phyloP scores from a whole-genome alignment of 1,140 invertebrate species.

The Colletes gigas region DNA sequence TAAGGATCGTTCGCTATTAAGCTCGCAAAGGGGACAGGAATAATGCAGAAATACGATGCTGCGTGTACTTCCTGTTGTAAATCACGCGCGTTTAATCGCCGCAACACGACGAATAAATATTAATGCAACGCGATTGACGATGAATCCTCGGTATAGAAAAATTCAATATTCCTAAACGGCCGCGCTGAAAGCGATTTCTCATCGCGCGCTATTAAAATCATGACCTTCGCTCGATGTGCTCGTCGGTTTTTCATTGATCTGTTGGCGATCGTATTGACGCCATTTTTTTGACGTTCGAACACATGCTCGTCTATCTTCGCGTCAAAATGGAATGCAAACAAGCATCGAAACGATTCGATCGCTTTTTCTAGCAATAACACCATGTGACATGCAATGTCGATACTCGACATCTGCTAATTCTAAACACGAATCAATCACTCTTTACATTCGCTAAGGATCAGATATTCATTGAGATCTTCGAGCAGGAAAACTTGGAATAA shows the following conservation, averaged over 20 bases:
- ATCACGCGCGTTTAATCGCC: not conserved
- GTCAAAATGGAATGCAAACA: not conserved
- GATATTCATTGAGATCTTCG: too few relatives aligned
- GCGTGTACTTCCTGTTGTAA: not conserved
- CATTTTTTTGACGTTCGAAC: not conserved
- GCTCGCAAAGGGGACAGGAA: slow-evolving; percentile 16
- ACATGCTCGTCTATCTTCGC: not conserved
- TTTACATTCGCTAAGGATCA: too few relatives aligned
- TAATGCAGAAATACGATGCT: slow-evolving; percentile 11
- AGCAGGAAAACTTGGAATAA: too few relatives aligned
- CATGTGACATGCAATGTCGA: slow-evolving; percentile 7
- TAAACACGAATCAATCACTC: too few relatives aligned
- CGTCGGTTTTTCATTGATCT: not conserved
- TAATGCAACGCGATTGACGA: not conserved
- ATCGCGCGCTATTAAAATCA: not conserved
- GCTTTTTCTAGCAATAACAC: not conserved
- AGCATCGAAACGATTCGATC: not conserved
- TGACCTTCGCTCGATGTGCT: not conserved
- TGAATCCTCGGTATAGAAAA: not conserved
- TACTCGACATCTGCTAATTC: not conserved
- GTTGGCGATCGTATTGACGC: not conserved
- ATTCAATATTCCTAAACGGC: too few relatives aligned
- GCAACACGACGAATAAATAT: not conserved
- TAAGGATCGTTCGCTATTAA: slow-evolving; percentile 41
- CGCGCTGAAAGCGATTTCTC: not conserved